Evolutionary conservation across 2,797 vertebrate genomes (phyloP).

Genomic region (Pangasius larnaudii): DNA sequence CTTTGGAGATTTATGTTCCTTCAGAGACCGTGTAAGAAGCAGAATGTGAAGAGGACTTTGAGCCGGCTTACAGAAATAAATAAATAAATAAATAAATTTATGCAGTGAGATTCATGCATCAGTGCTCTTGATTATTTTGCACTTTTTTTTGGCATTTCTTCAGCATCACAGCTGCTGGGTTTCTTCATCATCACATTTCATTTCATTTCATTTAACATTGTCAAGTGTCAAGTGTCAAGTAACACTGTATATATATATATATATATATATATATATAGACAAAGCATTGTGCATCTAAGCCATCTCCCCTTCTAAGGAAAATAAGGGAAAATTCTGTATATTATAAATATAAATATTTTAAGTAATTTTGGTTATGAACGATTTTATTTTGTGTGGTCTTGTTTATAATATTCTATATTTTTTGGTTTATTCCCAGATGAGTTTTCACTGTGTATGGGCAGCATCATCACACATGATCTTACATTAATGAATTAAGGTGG

Average conservation of each 20-base stretch:
- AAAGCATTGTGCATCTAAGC: background rate
- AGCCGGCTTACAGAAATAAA: background rate
- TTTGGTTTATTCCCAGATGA: background rate
- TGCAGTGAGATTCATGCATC: background rate
- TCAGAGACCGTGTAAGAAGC: background rate
- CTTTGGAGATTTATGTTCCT: constrained; percentile 24
- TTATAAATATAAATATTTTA: background rate
- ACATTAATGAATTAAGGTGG: background rate
- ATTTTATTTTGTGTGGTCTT: constrained; percentile 1
- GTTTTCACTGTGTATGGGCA: constrained; percentile 10
- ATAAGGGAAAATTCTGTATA: background rate
- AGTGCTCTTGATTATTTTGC: background rate
- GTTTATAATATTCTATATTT: background rate
- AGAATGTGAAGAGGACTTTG: background rate
- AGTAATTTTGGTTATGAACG: background rate
- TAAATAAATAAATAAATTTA: background rate
- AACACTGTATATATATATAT: background rate
- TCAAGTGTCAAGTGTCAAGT: no score
- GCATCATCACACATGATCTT: constrained; percentile 12
- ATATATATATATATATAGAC: no score
- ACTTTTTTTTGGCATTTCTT: background rate
- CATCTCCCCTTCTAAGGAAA: background rate
- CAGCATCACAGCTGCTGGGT: background rate
- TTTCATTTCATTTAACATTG: background rate
- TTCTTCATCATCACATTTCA: background rate